Evolutionary conservation across 2,797 vertebrate species (phyloP), one percentile per base, ranked within the genome.

Genomic region (Anguilla megastoma): DNA sequence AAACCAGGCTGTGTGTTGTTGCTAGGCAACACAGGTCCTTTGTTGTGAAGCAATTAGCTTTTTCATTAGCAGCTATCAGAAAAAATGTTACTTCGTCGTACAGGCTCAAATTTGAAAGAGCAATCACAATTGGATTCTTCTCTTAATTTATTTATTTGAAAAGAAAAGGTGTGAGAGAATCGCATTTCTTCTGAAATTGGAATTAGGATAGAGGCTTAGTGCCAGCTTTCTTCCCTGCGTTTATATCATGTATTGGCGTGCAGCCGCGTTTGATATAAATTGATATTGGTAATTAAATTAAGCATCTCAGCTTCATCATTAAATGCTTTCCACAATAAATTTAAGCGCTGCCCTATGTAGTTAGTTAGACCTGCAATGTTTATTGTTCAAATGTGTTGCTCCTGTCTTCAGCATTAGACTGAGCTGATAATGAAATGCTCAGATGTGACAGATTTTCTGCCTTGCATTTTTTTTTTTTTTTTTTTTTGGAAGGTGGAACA

Each of bases 11-110:
- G 90, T 16, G 60, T 93, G 93, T 92, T 95, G 95, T 97, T 96
- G 95, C 95, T 96, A 96, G 94, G 95, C 93, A 94, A 96, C 94
- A 92, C 89, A 87, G 89, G 89, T 94, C 91, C 91, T 93, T 93
- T 94, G 92, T 93, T 94, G 89, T 91, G 88, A 86, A 86, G 91
- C 94, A 94, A 93, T 94, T 95, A 93, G 92, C 90, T 92, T 94
- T 94, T 95, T 92, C 91, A 89, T 92, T 91, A 87, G 87, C 79
- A 87, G 86, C 58, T 89, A 90, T 91, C 91, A 90, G 89, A 66
- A 63, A 89, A 89, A 86, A 87, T 88, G 89, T 90, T 90, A 89
- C 89, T 91, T 89, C 87, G 89, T 90, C 87, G 82, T 86, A 88
- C 87, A 86, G 88, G 87, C 84, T 87, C 85, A 89, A 87, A 89